Percentiles rank a stretch among this genome's conserved stretches.
Evolutionary conservation across 2,797 vertebrate genomes (phyloP).

Genomic region (Cirrhinus molitorella): DNA sequence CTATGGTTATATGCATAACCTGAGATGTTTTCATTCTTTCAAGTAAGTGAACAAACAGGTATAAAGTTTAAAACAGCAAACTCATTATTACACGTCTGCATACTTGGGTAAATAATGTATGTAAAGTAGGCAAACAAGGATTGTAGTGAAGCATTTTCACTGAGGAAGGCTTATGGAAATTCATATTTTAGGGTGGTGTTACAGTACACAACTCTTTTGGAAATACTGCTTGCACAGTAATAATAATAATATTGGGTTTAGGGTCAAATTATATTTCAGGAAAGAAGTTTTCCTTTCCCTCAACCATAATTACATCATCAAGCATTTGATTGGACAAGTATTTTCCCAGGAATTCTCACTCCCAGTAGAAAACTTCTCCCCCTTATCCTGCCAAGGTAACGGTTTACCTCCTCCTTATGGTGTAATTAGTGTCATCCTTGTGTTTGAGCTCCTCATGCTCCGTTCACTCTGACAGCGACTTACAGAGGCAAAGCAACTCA

Average conservation of each 20-base stretch:
- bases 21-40: neutral
- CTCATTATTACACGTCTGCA: neutral
- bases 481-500: neutral
- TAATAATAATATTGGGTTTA: neutral
- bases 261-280: slow-evolving; percentile 8
- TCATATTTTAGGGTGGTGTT: neutral
- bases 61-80: neutral
- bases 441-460: slow-evolving; percentile 11
- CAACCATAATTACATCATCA: neutral
- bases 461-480: neutral
- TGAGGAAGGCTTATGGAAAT: neutral
- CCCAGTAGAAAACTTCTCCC: neutral
- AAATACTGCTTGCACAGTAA: slow-evolving; percentile 16
- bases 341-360: neutral
- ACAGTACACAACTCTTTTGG: neutral
- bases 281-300: slow-evolving; percentile 18
- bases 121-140: neutral
- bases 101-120: neutral
- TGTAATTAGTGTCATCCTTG: slow-evolving; percentile 27
- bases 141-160: neutral
- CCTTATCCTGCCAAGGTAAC: neutral
- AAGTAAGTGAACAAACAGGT: no score
- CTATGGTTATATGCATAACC: no score
- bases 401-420: neutral
- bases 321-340: slow-evolving; percentile 14